Conservation (phyloP, 2,797 vertebrate genomes). For the Passerculus sandwichensis region DNA sequence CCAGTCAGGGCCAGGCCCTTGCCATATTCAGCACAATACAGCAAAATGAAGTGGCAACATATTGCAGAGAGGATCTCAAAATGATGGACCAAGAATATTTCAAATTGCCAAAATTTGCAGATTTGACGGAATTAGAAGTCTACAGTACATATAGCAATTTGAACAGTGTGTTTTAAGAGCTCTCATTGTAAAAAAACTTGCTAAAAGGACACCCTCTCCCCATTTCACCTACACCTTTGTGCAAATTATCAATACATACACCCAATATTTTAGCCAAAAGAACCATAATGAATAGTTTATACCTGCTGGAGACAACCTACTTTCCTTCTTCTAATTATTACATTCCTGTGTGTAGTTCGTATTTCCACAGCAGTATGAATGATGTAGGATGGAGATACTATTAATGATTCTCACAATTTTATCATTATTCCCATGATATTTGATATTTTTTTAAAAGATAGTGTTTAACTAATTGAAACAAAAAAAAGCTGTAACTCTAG, state of each 20-base stretch:
- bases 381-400: background rate
- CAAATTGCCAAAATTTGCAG: background rate
- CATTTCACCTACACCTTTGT: background rate
- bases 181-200: background rate
- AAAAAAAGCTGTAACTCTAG: background rate
- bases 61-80: background rate
- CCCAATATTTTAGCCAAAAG: background rate
- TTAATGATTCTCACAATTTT: background rate
- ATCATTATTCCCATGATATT: background rate
- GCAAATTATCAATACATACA: background rate
- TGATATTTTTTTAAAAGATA: background rate
- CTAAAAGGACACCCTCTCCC: background rate
- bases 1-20: background rate
- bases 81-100: background rate
- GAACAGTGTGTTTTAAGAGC: background rate
- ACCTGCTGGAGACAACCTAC: background rate
- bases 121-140: background rate
- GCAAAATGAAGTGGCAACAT: background rate
- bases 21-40: background rate
- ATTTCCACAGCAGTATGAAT: slow-evolving; percentile 20
- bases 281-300: background rate
- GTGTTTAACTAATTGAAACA: background rate
- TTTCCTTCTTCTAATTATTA: slow-evolving; percentile 10
- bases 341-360: background rate
- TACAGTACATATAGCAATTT: background rate